Evolutionary conservation across 2,113 vertebrate species (phyloP).

Genomic region (Genyomyrus donnyi): DNA sequence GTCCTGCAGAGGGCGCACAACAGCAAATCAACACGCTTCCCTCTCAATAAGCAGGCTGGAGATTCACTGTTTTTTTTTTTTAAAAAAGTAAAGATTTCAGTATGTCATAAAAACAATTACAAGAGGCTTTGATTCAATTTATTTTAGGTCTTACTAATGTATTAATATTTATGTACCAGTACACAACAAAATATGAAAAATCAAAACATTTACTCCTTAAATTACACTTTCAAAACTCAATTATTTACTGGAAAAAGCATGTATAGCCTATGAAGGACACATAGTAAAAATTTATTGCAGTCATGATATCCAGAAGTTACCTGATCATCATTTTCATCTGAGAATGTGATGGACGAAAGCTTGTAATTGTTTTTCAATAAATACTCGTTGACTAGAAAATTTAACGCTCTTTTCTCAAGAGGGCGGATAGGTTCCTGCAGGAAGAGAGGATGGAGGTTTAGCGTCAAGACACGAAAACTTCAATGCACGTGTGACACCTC

Average conservation of each 20-base stretch:
- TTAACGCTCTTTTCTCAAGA: constrained; percentile 98
- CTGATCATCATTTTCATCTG: constrained; percentile 99
- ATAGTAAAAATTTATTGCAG: neutral
- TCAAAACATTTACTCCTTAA: neutral
- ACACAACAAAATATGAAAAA: neutral
- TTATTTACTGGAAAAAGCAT: neutral
- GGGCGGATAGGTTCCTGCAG: constrained; percentile 87
- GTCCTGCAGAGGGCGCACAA: constrained; percentile 65
- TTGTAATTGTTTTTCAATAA: constrained; percentile 97
- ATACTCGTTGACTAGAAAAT: constrained; percentile 99
- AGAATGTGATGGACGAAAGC: constrained; percentile 97
- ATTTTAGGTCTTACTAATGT: neutral
- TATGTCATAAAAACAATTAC: neutral
- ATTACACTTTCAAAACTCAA: neutral
- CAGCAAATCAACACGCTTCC: neutral
- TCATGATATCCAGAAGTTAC: constrained; percentile 54
- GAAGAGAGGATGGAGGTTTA: constrained; percentile 17
- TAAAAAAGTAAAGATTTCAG: neutral
- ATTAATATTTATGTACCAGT: neutral
- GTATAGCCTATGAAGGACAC: neutral
- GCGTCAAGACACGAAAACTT: neutral
- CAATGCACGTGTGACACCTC: neutral
- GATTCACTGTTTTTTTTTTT: neutral
- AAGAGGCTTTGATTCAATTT: neutral
- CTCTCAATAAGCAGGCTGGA: neutral